These are phyloP conservation scores for Percopsis transmontana DNA, from an alignment of 2,113 vertebrate species.

Conservation along the genomic window DNA sequence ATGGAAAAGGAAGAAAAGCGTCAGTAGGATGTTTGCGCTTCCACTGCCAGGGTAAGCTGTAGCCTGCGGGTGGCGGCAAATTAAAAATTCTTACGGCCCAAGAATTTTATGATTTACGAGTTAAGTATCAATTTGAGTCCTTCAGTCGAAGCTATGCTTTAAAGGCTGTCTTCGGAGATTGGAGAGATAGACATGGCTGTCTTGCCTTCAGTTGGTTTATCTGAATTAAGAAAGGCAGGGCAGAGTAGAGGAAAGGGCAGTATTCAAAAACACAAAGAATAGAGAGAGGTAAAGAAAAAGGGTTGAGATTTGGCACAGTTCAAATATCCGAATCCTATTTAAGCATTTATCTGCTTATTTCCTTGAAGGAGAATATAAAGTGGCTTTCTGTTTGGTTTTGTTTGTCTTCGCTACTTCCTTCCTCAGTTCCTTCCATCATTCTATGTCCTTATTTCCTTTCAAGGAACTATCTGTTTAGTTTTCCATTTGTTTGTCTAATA, in stretches of 20 bases:
- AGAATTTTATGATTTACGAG: constrained; percentile 50
- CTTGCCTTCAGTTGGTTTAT: background rate
- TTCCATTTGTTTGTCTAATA: too few species aligned
- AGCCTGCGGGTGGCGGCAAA: constrained; percentile 37
- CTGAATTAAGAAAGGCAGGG: background rate
- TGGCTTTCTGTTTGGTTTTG: background rate
- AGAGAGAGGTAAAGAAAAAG: background rate
- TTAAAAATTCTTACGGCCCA: constrained; percentile 42
- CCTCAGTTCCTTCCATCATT: background rate
- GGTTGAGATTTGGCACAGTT: too few species aligned
- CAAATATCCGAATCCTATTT: too few species aligned
- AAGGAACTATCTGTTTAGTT: too few species aligned
- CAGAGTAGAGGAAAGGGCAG: background rate
- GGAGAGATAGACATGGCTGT: background rate
- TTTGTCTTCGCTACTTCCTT: background rate
- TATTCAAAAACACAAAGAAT: background rate
- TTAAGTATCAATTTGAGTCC: constrained; percentile 51
- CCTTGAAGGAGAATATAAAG: too few species aligned
- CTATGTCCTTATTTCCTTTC: too few species aligned
- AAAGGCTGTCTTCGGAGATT: constrained; percentile 22
- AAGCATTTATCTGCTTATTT: too few species aligned
- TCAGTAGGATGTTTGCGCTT: background rate
- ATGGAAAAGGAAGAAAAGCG: background rate
- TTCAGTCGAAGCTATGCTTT: constrained; percentile 14
- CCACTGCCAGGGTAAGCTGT: constrained; percentile 8